Conservation (phyloP, 2,797 vertebrate genomes). For the Saxicola maurus region DNA sequence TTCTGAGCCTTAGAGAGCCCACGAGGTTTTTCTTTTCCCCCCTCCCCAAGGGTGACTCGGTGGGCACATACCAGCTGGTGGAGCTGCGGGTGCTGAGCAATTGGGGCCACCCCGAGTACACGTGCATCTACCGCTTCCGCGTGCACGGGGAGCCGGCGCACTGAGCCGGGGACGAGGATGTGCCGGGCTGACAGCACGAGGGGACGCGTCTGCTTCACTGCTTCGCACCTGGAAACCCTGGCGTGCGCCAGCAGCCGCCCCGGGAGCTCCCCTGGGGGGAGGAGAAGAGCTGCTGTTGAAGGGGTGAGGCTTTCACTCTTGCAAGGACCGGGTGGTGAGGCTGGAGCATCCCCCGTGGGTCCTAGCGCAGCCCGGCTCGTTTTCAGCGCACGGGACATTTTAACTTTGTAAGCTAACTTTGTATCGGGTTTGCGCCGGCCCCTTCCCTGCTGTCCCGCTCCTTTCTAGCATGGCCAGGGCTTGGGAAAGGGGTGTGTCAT, state of each 20-base stretch:
- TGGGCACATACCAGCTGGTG: constrained; percentile 72
- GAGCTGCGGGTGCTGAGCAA: constrained; percentile 87
- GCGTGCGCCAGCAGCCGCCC: not conserved
- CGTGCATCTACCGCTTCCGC: constrained; percentile 91
- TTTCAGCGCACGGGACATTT: not conserved
- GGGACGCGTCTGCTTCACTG: not conserved
- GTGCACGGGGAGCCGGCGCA: constrained; percentile 78
- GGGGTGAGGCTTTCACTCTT: constrained; percentile 7
- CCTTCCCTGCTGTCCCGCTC: not conserved
- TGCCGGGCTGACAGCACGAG: not conserved
- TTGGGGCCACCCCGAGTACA: constrained; percentile 91
- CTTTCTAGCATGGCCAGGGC: not conserved
- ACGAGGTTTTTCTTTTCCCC: not conserved
- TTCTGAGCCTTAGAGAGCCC: not conserved
- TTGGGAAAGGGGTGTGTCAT: not conserved
- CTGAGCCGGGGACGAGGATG: constrained; percentile 28
- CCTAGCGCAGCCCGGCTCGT: not conserved
- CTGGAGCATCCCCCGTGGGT: not conserved
- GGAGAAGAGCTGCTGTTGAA: not conserved
- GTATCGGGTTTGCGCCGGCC: not conserved
- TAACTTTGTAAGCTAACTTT: constrained; percentile 20
- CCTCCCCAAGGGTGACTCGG: constrained; percentile 64
- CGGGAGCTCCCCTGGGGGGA: not conserved
- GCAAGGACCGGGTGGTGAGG: not conserved
- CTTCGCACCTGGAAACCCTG: not conserved